Base-by-base conservation (phyloP, 2,888 invertebrate genomes). In the Luperina testacea region DNA sequence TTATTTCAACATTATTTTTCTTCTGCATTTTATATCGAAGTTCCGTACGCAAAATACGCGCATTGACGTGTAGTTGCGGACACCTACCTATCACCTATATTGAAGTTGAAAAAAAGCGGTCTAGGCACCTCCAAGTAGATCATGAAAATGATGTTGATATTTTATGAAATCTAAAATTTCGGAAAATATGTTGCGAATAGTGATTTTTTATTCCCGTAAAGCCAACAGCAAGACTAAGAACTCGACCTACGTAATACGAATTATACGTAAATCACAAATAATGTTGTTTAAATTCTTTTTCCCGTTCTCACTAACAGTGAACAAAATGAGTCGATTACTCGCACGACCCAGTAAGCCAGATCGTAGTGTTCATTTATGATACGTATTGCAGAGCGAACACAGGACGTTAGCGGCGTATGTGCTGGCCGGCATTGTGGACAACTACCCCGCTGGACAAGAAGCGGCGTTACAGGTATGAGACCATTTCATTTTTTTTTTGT, bases 341-440 rank as follows among this genome's bases (percentile, higher is more conserved):
- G n/a, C 63, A 17, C 32, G 17, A 24, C 63, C 3, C 24, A 38
- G 65, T 38, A 8, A 20, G 48, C 3, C 15, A n/a, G 6, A 20
- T 32, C 5, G 17, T 51, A 51, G 15, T 57, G 59, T 73, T 71
- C 7, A 64, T n/a, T 45, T n/a, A 27, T 59, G 11, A 32, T 53
- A 38, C 70, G 11, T 70, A 57, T 81, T 94, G 63, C 92, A 98
- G 97, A 97, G 98, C 81, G 98, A 99, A 89, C 98, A 99, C 93
- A 97, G 99, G 76, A 99, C 99, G 13, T 97, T 99, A 93, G 99
- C 99, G 8, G 99, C 99, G 42, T 99, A 99, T 95, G 99, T 99
- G 32, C 95, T 99, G 86, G 98, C 99, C 2, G 98, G 98, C 91
- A 98, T 99, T 85, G 99, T 99, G 53, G 98, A 99, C 93, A 98